These are phyloP conservation scores for Nephotettix cincticeps DNA, from an alignment of 1,140 invertebrate genomes.

Conservation along the genomic window DNA sequence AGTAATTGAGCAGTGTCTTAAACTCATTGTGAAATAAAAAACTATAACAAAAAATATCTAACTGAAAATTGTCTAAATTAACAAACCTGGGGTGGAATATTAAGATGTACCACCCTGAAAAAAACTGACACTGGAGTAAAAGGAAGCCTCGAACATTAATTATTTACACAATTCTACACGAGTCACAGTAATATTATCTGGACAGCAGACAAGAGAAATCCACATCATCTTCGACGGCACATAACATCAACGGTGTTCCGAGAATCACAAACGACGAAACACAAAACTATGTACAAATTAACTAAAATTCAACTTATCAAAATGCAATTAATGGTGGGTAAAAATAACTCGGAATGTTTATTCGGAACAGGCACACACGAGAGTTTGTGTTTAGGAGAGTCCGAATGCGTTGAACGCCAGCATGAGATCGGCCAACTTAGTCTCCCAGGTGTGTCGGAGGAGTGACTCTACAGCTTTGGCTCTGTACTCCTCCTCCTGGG, in stretches of 20 bases:
- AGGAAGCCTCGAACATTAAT: too few species aligned
- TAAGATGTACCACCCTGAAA: too few species aligned
- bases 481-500: slow-evolving; percentile 53
- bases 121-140: too few species aligned
- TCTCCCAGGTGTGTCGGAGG: slow-evolving; percentile 36
- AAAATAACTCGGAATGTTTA: neutral
- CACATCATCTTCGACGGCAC: neutral
- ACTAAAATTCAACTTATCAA: slow-evolving; percentile 14
- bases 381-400: slow-evolving; percentile 2
- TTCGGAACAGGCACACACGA: neutral
- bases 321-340: slow-evolving; percentile 10
- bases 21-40: neutral
- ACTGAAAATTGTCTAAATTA: slow-evolving; percentile 9
- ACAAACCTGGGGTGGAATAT: neutral
- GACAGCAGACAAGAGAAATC: neutral
- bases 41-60: neutral
- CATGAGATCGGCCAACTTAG: slow-evolving; percentile 27
- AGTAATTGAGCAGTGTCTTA: slow-evolving; percentile 13
- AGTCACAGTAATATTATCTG: slow-evolving; percentile 10
- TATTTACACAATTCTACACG: too few species aligned
- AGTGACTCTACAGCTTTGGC: slow-evolving; percentile 36
- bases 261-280: neutral
- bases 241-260: neutral
- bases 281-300: slow-evolving; percentile 21
- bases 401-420: slow-evolving; percentile 31